A percentile compares a stretch with the other conserved stretches of the same genome.
These are phyloP conservation scores for Uromys caudimaculatus DNA, from an alignment of 2,797 vertebrate species.

Conservation along the genomic window DNA sequence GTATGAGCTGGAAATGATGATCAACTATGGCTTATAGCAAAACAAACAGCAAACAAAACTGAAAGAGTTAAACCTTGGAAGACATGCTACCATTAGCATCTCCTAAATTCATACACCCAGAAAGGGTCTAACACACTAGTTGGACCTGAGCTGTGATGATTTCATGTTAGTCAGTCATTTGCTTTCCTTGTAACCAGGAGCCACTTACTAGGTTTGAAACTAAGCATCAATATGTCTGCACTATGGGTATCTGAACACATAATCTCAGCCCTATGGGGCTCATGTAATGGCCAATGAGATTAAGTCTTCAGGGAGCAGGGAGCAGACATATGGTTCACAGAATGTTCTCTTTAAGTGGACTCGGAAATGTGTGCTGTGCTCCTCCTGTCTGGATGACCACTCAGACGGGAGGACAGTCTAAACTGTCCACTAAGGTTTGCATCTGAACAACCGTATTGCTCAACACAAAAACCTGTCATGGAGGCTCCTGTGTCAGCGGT, in stretches of 20 bases:
- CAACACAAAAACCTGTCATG: not conserved
- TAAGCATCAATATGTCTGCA: not conserved
- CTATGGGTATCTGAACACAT: not conserved
- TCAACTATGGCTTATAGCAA: conserved; percentile 40
- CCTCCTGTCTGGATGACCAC: not conserved
- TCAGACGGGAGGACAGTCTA: not conserved
- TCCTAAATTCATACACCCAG: not conserved
- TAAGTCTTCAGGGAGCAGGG: not conserved
- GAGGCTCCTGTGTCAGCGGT: not conserved
- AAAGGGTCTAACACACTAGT: not conserved
- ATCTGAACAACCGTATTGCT: not conserved
- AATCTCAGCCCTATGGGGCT: not conserved
- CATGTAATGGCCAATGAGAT: not conserved
- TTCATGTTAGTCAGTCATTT: not conserved
- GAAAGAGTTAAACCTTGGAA: not conserved
- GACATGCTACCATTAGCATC: not conserved
- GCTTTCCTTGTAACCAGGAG: not conserved
- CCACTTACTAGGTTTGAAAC: not conserved
- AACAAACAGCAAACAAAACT: not conserved
- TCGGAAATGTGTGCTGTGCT: conserved; percentile 28
- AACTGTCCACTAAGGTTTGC: conserved; percentile 15
- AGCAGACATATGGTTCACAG: not conserved
- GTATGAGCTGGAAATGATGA: not conserved
- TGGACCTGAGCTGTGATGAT: not conserved
- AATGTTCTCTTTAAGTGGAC: not conserved